phyloP scores from a whole-genome alignment of 2,113 vertebrate genomes.

The Cinclus mexicanus region DNA sequence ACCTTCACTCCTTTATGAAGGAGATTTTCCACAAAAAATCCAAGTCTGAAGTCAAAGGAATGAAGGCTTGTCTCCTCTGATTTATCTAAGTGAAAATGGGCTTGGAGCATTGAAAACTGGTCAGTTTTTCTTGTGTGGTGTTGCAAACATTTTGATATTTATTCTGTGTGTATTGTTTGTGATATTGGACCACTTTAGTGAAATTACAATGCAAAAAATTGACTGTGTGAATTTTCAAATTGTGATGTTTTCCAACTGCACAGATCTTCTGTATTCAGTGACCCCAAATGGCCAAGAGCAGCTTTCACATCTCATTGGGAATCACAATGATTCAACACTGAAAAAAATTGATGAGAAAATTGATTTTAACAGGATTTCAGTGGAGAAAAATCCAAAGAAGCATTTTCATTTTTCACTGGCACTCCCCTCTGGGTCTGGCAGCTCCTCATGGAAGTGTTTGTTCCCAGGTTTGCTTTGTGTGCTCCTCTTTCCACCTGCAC shows the following conservation, averaged over 20 bases:
- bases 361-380: slow-evolving; percentile 20
- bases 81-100: neutral
- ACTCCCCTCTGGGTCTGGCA: neutral
- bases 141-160: neutral
- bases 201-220: neutral
- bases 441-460: neutral
- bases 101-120: neutral
- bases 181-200: neutral
- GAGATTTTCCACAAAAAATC: neutral
- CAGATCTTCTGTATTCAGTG: neutral
- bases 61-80: neutral
- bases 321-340: neutral
- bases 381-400: neutral
- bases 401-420: neutral
- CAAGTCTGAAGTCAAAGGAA: neutral
- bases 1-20: neutral
- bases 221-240: slow-evolving; percentile 2
- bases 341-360: slow-evolving; percentile 33
- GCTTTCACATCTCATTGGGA: slow-evolving; percentile 38
- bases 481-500: neutral
- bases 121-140: neutral
- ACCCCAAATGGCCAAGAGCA: slow-evolving; percentile 30
- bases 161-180: neutral
- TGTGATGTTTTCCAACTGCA: neutral
- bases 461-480: neutral